Evolutionary conservation across 2,113 vertebrate species (phyloP).

Genomic region (Mungos mungo): DNA sequence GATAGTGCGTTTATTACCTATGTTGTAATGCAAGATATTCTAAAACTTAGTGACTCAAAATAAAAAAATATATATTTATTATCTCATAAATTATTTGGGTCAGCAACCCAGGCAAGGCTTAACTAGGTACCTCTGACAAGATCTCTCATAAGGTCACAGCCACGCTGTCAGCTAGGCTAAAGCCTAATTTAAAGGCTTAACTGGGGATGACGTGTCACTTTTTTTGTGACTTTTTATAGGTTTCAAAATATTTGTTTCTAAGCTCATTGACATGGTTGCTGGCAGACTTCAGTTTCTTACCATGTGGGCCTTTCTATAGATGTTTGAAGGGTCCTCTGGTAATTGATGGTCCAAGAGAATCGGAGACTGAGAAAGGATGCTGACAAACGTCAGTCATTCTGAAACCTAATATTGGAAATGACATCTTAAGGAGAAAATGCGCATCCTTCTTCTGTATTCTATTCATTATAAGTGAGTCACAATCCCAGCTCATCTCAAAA

Average conservation of each 20-base stretch:
- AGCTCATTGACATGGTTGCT: background rate
- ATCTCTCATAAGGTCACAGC: background rate
- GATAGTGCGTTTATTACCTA: background rate
- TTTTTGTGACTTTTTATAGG: background rate
- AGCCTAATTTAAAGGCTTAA: background rate
- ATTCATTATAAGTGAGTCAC: background rate
- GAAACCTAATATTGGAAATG: background rate
- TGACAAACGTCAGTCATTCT: background rate
- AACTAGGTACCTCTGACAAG: background rate
- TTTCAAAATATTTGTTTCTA: constrained; percentile 1
- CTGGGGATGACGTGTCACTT: background rate
- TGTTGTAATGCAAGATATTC: background rate
- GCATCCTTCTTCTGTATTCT: background rate
- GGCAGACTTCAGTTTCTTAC: background rate
- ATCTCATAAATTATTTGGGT: background rate
- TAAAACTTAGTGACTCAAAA: background rate
- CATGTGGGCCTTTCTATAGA: background rate
- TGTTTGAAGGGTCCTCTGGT: background rate
- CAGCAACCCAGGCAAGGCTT: background rate
- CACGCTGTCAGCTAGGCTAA: background rate
- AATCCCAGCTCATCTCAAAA: background rate
- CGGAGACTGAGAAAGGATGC: background rate
- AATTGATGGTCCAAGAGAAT: background rate
- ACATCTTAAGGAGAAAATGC: background rate
- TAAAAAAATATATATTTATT: background rate